Evolutionary conservation across 2,797 vertebrate species (phyloP), one percentile per base, ranked within the genome.

Genomic region (Mycteria americana): DNA sequence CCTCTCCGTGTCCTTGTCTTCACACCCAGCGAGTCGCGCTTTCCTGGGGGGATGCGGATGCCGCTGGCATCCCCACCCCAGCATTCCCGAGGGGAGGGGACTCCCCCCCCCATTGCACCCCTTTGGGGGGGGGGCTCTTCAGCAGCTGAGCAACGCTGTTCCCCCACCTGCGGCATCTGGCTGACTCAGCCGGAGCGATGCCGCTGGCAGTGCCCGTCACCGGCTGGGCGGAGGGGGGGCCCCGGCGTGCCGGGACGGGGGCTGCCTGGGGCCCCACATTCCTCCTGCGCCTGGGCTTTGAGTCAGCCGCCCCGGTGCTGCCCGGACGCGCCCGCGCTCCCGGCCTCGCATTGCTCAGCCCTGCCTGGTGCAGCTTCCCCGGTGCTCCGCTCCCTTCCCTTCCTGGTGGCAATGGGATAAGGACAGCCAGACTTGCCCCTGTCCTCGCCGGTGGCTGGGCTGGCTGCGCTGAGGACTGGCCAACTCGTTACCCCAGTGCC

Each of bases 231-330:
- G 37, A 33, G 63, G 54, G 67, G 78, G 74, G 54, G 48, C 9
- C 51, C 46, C 7, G 50, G 37, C 86, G 24, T 90, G 94, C 90
- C 23, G 65, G 21, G 45, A n/a, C 80, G 65, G 92, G 89, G 85
- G 93, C 85, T 84, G 85, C 93, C 91, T 86, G 93, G 60, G 95
- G 95, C 89, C 48, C 79, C 79, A 2, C 95, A 96, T 95, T 96
- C 95, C 93, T 96, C 24, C 89, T 78, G 91, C 1, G 79, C 57
- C 62, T 88, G 91, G 69, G 88, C 91, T 93, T 91, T 91, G 95
- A 95, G 69, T 96, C 95, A 95, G 82, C 78, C 18, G n/a, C 31
- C 13, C 76, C 23, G 18, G 48, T 24, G 7, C 81, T 74, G 95
- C 86, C 93, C 48, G 25, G 89, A 77, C 93, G 48, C 25, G 91